Percentiles rank a stretch among this genome's conserved stretches.
These are phyloP conservation scores for Dendronephthya gigantea DNA, from an alignment of 64 coral and sea anemone species.

Conservation along the genomic window DNA sequence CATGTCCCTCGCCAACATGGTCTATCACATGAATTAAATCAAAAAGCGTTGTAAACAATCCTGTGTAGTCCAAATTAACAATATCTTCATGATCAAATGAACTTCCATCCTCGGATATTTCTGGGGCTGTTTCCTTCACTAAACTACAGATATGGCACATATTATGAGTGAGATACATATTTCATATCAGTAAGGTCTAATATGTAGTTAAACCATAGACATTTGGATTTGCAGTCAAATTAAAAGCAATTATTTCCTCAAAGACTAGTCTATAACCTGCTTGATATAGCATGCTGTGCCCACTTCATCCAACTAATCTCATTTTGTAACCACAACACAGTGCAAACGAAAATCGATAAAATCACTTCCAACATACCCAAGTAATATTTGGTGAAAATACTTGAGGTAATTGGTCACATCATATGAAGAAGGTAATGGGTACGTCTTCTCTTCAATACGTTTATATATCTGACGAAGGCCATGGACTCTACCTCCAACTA, in stretches of 20 bases:
- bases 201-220: too few species aligned
- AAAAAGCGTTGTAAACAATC: constrained; percentile 57
- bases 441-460: constrained; percentile 73
- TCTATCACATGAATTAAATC: constrained; percentile 77
- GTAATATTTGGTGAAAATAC: constrained; percentile 80
- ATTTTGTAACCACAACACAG: not conserved
- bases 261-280: too few species aligned
- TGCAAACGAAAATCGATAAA: not conserved
- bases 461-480: constrained; percentile 87
- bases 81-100: constrained; percentile 66
- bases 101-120: constrained; percentile 48
- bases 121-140: constrained; percentile 79
- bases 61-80: constrained; percentile 77
- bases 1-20: constrained; percentile 72
- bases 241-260: too few species aligned
- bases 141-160: constrained; percentile 29
- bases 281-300: too few species aligned
- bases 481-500: constrained; percentile 92
- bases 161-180: not conserved
- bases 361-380: constrained; percentile 37
- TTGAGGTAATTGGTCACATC: constrained; percentile 91
- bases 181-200: too few species aligned
- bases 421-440: constrained; percentile 80
- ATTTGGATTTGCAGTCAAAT: too few species aligned
- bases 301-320: too few species aligned